phyloP scores from a whole-genome alignment of 2,888 invertebrate species.

The Drosophila bunnanda region DNA sequence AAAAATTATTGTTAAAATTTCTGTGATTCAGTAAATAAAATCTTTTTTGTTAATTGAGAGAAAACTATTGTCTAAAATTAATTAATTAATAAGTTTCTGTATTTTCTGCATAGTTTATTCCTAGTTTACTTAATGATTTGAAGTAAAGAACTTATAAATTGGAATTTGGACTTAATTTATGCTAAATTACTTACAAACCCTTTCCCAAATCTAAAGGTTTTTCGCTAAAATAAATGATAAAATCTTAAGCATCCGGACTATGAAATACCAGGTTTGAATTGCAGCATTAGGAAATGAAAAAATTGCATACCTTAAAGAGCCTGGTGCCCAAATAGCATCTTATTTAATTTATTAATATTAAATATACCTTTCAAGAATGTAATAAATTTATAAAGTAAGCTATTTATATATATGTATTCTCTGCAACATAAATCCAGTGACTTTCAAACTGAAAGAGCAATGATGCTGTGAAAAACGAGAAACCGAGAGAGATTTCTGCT shows the following conservation, averaged over 20 bases:
- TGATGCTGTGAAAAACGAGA: constrained; percentile 15
- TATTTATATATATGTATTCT: neutral
- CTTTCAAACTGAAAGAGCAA: constrained; percentile 6
- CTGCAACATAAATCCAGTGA: constrained; percentile 7
- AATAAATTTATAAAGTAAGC: neutral
- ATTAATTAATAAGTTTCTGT: neutral
- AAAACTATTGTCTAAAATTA: neutral
- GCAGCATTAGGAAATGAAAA: too few species aligned
- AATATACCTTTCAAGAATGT: too few species aligned
- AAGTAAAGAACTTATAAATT: neutral
- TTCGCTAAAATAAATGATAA: neutral
- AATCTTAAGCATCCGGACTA: too few species aligned
- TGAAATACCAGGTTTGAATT: too few species aligned
- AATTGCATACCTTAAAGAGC: too few species aligned
- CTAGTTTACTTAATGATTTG: neutral
- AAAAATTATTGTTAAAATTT: neutral
- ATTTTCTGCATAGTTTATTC: neutral
- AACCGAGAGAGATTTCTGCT: neutral
- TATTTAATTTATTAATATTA: neutral
- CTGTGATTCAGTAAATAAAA: neutral
- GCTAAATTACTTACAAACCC: too few species aligned
- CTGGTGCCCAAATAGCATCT: neutral
- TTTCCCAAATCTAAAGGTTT: too few species aligned
- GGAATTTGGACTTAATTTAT: neutral
- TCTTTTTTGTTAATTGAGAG: neutral